Percentiles rank a stretch among this genome's conserved stretches.
phyloP scores from a whole-genome alignment of 2,113 vertebrate genomes.

The Ctenomys sociabilis region DNA sequence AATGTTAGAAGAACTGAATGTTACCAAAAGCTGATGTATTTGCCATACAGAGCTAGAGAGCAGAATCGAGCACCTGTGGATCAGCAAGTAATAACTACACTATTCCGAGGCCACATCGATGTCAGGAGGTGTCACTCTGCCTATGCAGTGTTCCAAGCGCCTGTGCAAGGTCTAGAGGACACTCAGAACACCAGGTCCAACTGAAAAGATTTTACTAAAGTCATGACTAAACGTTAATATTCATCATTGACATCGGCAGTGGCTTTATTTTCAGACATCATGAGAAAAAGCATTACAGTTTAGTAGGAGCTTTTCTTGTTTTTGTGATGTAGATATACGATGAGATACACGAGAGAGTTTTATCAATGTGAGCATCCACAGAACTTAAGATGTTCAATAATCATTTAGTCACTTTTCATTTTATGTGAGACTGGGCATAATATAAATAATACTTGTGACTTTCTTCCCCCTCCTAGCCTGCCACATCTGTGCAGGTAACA shows the following conservation, averaged over 20 bases:
- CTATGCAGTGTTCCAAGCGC: background rate
- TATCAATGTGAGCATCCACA: background rate
- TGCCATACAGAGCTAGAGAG: background rate
- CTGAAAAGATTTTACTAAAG: background rate
- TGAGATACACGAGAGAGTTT: background rate
- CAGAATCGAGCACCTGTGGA: background rate
- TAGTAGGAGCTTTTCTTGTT: background rate
- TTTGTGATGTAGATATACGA: background rate
- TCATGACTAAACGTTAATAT: background rate
- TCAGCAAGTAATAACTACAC: background rate
- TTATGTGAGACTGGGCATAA: background rate
- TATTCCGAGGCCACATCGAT: background rate
- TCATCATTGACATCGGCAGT: background rate
- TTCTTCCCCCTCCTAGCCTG: rapidly evolving
- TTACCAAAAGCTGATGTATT: background rate
- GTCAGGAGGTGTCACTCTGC: background rate
- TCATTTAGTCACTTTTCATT: background rate
- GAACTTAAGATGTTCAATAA: background rate
- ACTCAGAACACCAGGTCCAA: background rate
- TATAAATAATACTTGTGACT: background rate
- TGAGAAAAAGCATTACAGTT: background rate
- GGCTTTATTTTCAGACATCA: background rate
- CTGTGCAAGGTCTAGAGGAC: background rate
- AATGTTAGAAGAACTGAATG: background rate
- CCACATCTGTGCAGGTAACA: background rate